phyloP scores from a whole-genome alignment of 2,113 vertebrate genomes.

The Illadopsis cleaveri region DNA sequence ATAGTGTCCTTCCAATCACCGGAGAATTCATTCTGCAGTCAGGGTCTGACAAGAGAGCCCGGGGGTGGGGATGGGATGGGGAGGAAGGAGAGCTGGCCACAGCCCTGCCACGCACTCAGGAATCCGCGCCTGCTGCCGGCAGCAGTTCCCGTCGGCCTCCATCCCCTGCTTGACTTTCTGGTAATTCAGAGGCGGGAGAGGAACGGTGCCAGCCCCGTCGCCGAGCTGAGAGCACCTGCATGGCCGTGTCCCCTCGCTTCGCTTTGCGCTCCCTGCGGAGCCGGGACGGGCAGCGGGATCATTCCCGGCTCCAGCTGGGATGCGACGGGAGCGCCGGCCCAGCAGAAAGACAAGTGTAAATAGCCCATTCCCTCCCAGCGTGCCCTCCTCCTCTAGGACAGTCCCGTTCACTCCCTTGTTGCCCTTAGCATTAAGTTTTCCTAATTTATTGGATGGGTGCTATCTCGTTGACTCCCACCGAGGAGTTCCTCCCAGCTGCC shows the following conservation, averaged over 20 bases:
- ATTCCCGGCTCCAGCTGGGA: neutral
- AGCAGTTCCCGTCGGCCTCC: neutral
- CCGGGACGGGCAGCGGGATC: neutral
- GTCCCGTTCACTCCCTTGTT: neutral
- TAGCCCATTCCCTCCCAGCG: conserved; percentile 51
- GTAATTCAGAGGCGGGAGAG: conserved; percentile 2
- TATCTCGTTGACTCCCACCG: conserved; percentile 60
- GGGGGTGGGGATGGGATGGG: neutral
- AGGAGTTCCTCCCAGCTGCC: conserved; percentile 55
- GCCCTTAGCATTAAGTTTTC: conserved; percentile 41
- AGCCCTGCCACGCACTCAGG: conserved; percentile 59
- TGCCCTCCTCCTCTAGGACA: conserved; percentile 28
- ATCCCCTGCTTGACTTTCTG: neutral
- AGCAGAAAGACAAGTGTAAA: conserved; percentile 67
- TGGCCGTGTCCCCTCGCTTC: neutral
- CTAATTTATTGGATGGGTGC: conserved; percentile 82
- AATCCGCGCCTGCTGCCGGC: conserved; percentile 1
- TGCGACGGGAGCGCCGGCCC: neutral
- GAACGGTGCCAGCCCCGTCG: neutral
- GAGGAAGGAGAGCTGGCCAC: neutral
- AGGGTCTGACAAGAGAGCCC: neutral
- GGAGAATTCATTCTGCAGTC: neutral
- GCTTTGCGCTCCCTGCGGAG: neutral
- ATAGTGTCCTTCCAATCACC: conserved; percentile 12
- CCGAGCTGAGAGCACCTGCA: neutral